Conservation (phyloP, 2,888 invertebrate species). For the Autographa gamma region DNA sequence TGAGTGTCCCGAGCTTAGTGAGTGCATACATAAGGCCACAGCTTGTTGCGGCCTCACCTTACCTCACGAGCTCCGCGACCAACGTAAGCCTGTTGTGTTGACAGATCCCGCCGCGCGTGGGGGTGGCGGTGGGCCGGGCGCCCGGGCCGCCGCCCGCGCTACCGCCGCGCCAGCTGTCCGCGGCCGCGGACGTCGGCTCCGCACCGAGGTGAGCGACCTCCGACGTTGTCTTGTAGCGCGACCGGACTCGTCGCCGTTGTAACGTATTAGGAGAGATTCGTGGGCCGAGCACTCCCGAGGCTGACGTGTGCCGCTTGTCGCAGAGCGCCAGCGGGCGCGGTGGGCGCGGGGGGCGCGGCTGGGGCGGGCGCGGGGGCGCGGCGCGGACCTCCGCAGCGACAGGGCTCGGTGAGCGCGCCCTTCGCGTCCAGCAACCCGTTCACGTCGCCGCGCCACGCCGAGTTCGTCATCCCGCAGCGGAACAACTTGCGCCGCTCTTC, state of each 20-base stretch:
- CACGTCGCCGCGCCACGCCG: constrained; percentile 78
- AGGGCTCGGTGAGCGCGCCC: constrained; percentile 73
- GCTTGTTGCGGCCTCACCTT: neutral
- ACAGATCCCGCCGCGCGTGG: constrained; percentile 79
- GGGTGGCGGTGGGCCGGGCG: constrained; percentile 56
- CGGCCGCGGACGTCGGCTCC: constrained; percentile 80
- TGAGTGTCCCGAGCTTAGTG: constrained; percentile 59
- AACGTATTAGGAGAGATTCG: constrained; percentile 38
- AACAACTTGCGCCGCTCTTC: constrained; percentile 73
- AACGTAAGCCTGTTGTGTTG: neutral
- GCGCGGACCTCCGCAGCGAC: constrained; percentile 65
- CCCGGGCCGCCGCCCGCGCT: constrained; percentile 83
- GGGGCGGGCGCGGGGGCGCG: constrained; percentile 25
- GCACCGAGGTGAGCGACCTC: constrained; percentile 72
- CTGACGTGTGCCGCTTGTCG: constrained; percentile 53
- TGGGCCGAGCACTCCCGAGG: constrained; percentile 31
- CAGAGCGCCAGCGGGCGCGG: constrained; percentile 38
- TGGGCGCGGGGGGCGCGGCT: constrained; percentile 35
- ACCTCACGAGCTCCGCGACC: neutral
- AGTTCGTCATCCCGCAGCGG: constrained; percentile 86
- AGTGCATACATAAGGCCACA: too few relatives aligned
- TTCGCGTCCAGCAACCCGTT: constrained; percentile 81
- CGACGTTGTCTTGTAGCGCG: constrained; percentile 32
- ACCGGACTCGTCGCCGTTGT: constrained; percentile 19
- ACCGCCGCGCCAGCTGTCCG: constrained; percentile 89